These are phyloP conservation scores for Alcis repandata DNA, from an alignment of 2,888 invertebrate species.

Conservation along the genomic window DNA sequence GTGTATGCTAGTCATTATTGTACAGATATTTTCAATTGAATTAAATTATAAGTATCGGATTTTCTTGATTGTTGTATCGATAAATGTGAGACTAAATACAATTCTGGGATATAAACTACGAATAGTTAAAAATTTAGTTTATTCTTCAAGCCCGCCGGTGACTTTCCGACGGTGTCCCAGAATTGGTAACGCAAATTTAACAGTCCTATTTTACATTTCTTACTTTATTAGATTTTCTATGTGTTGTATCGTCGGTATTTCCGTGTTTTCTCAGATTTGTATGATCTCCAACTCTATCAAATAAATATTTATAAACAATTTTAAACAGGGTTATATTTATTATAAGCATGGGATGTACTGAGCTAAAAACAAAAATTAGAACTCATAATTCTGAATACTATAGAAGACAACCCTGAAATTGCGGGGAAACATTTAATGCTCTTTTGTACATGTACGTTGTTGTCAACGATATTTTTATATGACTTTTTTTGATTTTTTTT, in stretches of 20 bases:
- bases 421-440: no score
- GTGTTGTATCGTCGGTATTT: neutral
- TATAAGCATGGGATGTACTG: no score
- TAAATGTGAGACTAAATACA: slow-evolving; percentile 33
- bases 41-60: slow-evolving; percentile 66
- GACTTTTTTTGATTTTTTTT: no score
- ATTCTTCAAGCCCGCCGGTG: neutral
- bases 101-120: slow-evolving; percentile 7
- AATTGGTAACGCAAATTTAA: slow-evolving; percentile 11
- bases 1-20: slow-evolving; percentile 83
- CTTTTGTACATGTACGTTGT: no score
- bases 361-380: no score
- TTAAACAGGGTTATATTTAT: neutral
- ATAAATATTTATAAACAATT: neutral
- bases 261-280: neutral
- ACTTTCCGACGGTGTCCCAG: slow-evolving; percentile 11
- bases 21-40: slow-evolving; percentile 76
- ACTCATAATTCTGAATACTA: no score
- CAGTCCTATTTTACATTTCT: slow-evolving; percentile 15
- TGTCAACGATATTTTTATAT: no score
- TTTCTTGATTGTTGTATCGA: slow-evolving; percentile 76
- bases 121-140: neutral
- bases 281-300: neutral
- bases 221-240: neutral
- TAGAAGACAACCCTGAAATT: no score